Base-by-base conservation (phyloP, 1,140 invertebrate species). In the Mactra quadrangularis region DNA sequence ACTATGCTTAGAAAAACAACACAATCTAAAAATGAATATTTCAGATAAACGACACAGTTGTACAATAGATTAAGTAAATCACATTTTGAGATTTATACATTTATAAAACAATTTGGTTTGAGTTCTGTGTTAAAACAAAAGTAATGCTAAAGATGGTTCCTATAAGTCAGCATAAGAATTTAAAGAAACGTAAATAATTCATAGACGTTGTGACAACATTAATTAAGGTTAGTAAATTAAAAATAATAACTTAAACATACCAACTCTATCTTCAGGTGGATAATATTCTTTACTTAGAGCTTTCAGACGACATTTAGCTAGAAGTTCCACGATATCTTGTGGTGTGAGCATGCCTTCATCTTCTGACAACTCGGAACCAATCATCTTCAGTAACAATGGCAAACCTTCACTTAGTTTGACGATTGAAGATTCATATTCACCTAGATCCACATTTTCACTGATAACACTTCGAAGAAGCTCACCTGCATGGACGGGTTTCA, bases 371-470 rank as follows among this genome's bases (percentile, higher is more conserved):
- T 74, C 81, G 11, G 60, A 35, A 53, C 41, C 76, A 52, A 66
- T 57, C 60, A 79, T 55, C n/a, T 68, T 17, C 15, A 79, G 35
- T 3, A 57, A 25, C 47, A 79, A 53, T 13, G 76, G 76, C 6
- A 79, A 31, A 29, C 76, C 76, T 68, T 68, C 76, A 57, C 60
- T 53, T 13, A 79, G 47, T 22, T 79, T 62, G 11, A 68, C 22
- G 29, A 79, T 79, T 9, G 31, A 47, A 68, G 55, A 33, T 45
- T 22, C 47, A 31, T 55, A 68, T 38, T 19, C 7, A 11, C 47
- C 60, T 19, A 79, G 35, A n/a, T 66, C 25, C n/a, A 79, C 62
- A 38, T 31, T 53, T 19, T 29, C 52, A 22, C 27, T 0, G 7
- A 47, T 47, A 25, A 55, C 59, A 68, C 11, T 38, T 13, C 22